Conservation (phyloP, 2,797 vertebrate genomes). For the Iguana delicatissima region DNA sequence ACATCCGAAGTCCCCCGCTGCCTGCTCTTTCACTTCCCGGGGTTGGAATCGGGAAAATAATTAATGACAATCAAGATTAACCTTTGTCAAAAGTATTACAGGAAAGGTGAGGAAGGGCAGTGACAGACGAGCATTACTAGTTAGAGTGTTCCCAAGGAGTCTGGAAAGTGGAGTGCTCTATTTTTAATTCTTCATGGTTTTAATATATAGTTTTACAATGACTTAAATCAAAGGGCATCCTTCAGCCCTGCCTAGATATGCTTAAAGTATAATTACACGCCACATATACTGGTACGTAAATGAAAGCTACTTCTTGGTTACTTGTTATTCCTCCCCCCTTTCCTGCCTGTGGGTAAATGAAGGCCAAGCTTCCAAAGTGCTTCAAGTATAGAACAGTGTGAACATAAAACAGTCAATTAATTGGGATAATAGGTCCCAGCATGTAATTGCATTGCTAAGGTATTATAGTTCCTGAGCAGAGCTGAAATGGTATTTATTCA, state of each 20-base stretch:
- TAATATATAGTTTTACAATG: slow-evolving; percentile 70
- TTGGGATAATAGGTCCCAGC: slow-evolving; percentile 87
- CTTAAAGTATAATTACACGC: slow-evolving; percentile 81
- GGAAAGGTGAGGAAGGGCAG: slow-evolving; percentile 46
- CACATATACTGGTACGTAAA: slow-evolving; percentile 80
- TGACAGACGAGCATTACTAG: slow-evolving; percentile 45
- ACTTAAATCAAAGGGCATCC: slow-evolving; percentile 78
- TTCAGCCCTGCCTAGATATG: slow-evolving; percentile 69
- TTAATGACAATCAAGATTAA: slow-evolving; percentile 68
- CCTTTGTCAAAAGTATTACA: slow-evolving; percentile 64
- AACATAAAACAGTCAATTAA: slow-evolving; percentile 91
- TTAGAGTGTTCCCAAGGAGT: slow-evolving; percentile 53
- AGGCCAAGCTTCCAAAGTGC: slow-evolving; percentile 80
- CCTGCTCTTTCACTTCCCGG: slow-evolving; percentile 53
- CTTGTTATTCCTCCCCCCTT: slow-evolving; percentile 78
- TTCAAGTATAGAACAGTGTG: slow-evolving; percentile 81
- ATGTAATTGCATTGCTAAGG: slow-evolving; percentile 89
- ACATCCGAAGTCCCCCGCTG: slow-evolving; percentile 33
- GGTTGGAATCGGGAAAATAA: slow-evolving; percentile 51
- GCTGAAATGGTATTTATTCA: slow-evolving; percentile 84
- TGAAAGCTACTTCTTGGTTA: slow-evolving; percentile 80
- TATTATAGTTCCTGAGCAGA: slow-evolving; percentile 80
- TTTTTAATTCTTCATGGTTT: slow-evolving; percentile 59
- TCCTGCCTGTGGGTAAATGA: slow-evolving; percentile 79
- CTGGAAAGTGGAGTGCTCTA: slow-evolving; percentile 60